phyloP scores from a whole-genome alignment of 2,797 vertebrate species.

The Xiphophorus birchmanni region DNA sequence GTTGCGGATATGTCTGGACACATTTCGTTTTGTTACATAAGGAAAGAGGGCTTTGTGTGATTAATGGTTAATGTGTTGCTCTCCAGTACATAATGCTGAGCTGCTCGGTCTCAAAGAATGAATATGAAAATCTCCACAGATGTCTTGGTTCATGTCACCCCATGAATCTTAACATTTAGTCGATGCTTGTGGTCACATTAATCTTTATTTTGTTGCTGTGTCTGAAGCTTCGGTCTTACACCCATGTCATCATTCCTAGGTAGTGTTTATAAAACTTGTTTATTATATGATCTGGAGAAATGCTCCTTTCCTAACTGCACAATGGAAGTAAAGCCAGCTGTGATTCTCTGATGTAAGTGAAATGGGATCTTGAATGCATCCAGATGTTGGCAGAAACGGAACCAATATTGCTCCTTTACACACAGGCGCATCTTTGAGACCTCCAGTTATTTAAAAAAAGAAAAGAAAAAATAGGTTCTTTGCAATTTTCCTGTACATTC shows the following conservation, averaged over 20 bases:
- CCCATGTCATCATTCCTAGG: background rate
- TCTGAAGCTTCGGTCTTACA: conserved; percentile 5
- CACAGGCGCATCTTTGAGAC: conserved; percentile 20
- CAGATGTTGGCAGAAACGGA: conserved; percentile 77
- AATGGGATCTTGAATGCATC: conserved; percentile 81
- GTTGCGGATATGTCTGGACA: conserved; percentile 72
- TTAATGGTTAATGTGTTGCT: conserved; percentile 44
- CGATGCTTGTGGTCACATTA: background rate
- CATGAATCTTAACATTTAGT: background rate
- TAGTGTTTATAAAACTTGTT: conserved; percentile 12
- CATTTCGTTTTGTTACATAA: conserved; percentile 74
- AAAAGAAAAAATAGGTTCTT: background rate
- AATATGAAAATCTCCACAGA: background rate
- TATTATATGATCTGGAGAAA: conserved; percentile 26
- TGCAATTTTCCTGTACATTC: background rate
- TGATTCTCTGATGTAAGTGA: conserved; percentile 77
- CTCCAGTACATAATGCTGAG: background rate
- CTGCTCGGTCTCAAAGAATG: background rate
- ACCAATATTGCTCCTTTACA: conserved; percentile 45
- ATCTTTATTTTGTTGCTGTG: background rate
- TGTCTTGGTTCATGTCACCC: background rate
- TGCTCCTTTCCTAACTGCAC: conserved; percentile 34
- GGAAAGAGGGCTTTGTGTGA: conserved; percentile 29
- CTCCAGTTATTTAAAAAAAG: background rate
- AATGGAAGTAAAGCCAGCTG: conserved; percentile 69